These are phyloP conservation scores for Eupithecia subfuscata DNA, from an alignment of 2,888 invertebrate species.

Conservation along the genomic window DNA sequence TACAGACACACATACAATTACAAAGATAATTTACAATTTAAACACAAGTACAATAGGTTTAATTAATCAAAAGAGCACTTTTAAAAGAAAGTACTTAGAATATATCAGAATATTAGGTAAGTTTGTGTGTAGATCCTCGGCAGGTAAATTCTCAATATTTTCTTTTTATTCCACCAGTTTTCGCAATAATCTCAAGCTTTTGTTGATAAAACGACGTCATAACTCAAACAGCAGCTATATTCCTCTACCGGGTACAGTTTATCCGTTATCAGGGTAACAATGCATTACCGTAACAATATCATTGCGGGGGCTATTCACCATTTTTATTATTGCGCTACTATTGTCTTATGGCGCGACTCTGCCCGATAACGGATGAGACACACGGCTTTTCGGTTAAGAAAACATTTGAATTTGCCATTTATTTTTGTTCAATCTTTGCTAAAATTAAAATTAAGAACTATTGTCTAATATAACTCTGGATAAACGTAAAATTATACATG, in stretches of 20 bases:
- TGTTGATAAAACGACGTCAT: conserved; percentile 47
- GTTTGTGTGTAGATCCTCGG: neutral
- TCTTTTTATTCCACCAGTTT: neutral
- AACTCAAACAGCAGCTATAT: conserved; percentile 49
- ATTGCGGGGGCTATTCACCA: conserved; percentile 83
- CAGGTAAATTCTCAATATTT: neutral
- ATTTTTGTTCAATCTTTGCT: too few relatives aligned
- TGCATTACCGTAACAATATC: conserved; percentile 82
- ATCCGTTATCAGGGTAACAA: conserved; percentile 81
- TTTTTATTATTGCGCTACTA: conserved; percentile 84
- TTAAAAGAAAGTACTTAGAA: too few relatives aligned
- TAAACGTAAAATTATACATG: too few relatives aligned
- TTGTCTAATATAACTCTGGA: too few relatives aligned
- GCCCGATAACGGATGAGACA: conserved; percentile 68
- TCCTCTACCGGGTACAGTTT: conserved; percentile 81
- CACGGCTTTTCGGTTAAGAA: conserved; percentile 41
- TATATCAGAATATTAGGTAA: too few relatives aligned
- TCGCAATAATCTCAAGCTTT: conserved; percentile 16
- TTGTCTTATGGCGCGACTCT: conserved; percentile 82
- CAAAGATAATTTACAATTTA: too few relatives aligned
- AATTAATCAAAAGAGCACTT: too few relatives aligned
- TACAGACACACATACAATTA: too few relatives aligned
- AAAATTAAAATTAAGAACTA: too few relatives aligned
- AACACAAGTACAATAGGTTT: too few relatives aligned
- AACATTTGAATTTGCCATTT: neutral